phyloP scores from a whole-genome alignment of 2,797 vertebrate species.

The Cossypha niveicapilla region DNA sequence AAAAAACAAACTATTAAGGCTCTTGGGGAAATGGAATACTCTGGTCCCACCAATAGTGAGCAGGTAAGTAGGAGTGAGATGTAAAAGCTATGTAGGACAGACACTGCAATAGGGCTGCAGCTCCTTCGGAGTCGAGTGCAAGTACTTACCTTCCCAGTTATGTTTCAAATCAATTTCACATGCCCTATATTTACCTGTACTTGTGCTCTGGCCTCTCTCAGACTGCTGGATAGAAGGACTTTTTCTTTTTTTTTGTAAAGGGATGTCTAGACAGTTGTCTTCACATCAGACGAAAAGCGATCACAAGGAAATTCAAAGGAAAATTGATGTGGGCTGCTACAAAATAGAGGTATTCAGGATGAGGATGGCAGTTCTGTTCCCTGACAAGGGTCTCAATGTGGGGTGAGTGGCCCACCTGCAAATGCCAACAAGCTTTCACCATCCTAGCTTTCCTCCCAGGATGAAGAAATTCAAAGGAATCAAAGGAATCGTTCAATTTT shows the following conservation, averaged over 20 bases:
- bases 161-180: constrained; percentile 31
- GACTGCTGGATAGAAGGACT: neutral
- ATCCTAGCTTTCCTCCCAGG: neutral
- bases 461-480: neutral
- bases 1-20: constrained; percentile 19
- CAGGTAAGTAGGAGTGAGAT: neutral
- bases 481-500: neutral
- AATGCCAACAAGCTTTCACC: neutral
- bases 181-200: constrained; percentile 11
- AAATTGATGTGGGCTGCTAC: constrained; percentile 1
- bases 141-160: constrained; percentile 15
- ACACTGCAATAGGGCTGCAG: neutral
- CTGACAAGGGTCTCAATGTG: neutral
- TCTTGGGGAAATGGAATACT: constrained; percentile 19
- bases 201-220: constrained; percentile 11
- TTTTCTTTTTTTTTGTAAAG: neutral
- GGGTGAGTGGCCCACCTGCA: neutral
- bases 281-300: constrained; percentile 32
- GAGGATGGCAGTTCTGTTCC: neutral
- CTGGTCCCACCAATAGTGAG: neutral
- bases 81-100: constrained; percentile 1
- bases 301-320: constrained; percentile 29
- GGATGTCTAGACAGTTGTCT: constrained; percentile 66
- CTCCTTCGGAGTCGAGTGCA: neutral
- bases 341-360: neutral